Evolutionary conservation across 2,888 invertebrate species (phyloP).

Genomic region (Timandra comae): DNA sequence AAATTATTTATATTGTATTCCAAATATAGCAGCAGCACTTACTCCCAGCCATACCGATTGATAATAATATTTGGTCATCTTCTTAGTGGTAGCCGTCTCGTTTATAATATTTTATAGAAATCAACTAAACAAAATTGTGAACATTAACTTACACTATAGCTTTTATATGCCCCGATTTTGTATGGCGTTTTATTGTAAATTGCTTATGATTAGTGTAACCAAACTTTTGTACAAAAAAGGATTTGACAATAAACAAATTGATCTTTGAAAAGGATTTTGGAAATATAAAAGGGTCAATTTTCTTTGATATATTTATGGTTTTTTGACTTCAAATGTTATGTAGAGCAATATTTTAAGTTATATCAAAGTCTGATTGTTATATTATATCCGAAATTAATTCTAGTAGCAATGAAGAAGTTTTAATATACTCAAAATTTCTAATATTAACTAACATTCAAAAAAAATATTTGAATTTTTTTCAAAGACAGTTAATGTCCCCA

Average conservation of each 20-base stretch:
- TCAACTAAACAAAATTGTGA: constrained; percentile 71
- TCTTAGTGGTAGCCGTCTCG: constrained; percentile 74
- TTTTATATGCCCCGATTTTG: constrained; percentile 54
- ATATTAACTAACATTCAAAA: too few relatives aligned
- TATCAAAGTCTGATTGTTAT: too few relatives aligned
- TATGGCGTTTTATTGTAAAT: constrained; percentile 57
- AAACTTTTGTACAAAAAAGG: constrained; percentile 27
- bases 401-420: too few relatives aligned
- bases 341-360: too few relatives aligned
- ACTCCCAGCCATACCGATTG: constrained; percentile 31
- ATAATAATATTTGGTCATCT: constrained; percentile 71
- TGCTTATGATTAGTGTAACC: constrained; percentile 59
- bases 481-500: too few relatives aligned
- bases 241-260: constrained; percentile 19
- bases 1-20: background rate
- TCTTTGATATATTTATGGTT: constrained; percentile 1
- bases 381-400: too few relatives aligned
- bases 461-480: too few relatives aligned
- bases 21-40: constrained; percentile 27
- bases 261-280: constrained; percentile 2
- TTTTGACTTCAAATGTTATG: background rate
- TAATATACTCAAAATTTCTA: too few relatives aligned
- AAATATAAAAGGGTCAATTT: background rate
- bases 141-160: constrained; percentile 65
- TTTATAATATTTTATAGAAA: constrained; percentile 77